Evolutionary conservation across 2,113 vertebrate species (phyloP), one percentile per base, ranked within the genome.

Genomic region (Catharus fuscescens): DNA sequence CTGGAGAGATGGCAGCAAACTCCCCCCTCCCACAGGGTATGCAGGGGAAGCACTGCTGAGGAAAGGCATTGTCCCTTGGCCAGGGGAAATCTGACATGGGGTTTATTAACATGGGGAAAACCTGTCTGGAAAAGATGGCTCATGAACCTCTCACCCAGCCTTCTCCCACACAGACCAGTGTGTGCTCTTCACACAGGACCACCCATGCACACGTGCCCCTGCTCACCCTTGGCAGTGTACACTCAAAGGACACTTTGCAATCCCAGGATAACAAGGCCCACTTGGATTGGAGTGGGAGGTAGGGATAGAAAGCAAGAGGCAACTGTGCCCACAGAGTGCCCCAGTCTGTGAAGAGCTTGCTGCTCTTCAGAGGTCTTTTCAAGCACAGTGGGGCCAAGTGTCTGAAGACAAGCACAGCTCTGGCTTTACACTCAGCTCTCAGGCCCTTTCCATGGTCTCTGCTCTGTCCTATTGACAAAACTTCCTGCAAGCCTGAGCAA

Each of bases 321-420:
- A 65, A 4, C 12, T 26, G 42, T 18, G 48, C 16, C 26, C 24
- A 17, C 2, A 34, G 34, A 79, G 23, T 5, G 1, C 9, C 8
- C 4, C 0, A 2, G 14, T 15, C n/a, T 66, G n/a, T 31, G 42
- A 34, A 77, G 26, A 10, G 12, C 28, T 28, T 14, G 10, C 8
- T 31, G 16, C 18, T 10, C 12, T 69, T 28, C 28, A 73, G 61
- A 48, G 12, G 6, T 20, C 36, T 36, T 26, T 57, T 23, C 1
- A 2, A 25, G 40, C 19, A 25, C 19, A 16, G 10, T 0, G 1
- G 18, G 3, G 2, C 10, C 0, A 9, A 18, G 25, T 5, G 9
- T 36, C 53, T 60, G 57, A 90, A 67, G 48, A 16, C 9, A 48
- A 69, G 13, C 3, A 0, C 20, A 54, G 21, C 17, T 64, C 25